These are phyloP conservation scores for Charina bottae DNA, from an alignment of 2,113 vertebrate species.

Conservation along the genomic window DNA sequence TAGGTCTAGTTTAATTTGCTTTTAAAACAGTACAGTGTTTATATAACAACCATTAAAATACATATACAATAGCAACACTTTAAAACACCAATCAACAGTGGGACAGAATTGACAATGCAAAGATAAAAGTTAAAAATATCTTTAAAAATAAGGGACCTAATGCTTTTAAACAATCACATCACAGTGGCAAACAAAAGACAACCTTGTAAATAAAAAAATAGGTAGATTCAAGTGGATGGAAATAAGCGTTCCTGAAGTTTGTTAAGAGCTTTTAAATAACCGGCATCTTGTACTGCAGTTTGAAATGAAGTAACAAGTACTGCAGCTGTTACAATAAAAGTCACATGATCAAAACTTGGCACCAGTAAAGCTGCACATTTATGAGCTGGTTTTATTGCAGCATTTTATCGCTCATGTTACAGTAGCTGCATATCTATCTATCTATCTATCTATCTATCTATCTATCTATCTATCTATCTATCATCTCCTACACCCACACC, in stretches of 20 bases:
- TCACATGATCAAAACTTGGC: background rate
- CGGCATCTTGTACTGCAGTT: background rate
- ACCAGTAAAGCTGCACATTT: background rate
- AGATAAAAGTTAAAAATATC: background rate
- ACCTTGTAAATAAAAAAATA: background rate
- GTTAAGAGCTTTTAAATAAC: background rate
- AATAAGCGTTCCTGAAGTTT: background rate
- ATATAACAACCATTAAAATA: background rate
- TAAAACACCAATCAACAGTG: background rate
- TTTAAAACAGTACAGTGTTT: background rate
- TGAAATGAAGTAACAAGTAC: background rate
- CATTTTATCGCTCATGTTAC: background rate
- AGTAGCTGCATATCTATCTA: background rate
- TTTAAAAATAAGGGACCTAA: background rate
- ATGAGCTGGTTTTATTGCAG: background rate
- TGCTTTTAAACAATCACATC: background rate
- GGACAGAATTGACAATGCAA: background rate
- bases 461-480: background rate
- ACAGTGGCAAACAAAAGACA: background rate
- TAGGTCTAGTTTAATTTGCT: background rate
- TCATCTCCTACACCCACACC: background rate
- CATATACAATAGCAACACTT: background rate
- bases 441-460: background rate
- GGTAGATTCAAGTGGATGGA: background rate
- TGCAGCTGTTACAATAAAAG: background rate